These are phyloP conservation scores for Eupithecia subfuscata DNA, from an alignment of 2,888 invertebrate genomes.

Conservation along the genomic window DNA sequence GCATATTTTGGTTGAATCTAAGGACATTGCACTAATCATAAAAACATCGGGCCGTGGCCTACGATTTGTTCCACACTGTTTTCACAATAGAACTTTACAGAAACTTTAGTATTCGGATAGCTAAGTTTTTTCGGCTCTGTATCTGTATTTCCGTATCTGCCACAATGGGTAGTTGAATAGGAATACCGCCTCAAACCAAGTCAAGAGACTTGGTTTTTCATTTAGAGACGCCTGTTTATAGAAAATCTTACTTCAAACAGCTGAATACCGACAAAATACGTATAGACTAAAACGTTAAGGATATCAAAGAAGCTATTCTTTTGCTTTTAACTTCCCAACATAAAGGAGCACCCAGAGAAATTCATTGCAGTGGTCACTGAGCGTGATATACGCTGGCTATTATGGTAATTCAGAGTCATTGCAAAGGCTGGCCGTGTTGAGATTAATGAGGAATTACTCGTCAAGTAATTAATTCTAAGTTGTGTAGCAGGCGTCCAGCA, in stretches of 20 bases:
- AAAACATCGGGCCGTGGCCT: constrained; percentile 1
- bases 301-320: not conserved
- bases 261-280: not conserved
- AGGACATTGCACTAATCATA: constrained; percentile 2
- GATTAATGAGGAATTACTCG: constrained; percentile 74
- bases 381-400: constrained; percentile 47
- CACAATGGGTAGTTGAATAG: not conserved
- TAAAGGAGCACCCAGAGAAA: constrained; percentile 2
- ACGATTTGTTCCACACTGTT: constrained; percentile 6
- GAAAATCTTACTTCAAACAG: not conserved
- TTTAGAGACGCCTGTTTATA: not conserved
- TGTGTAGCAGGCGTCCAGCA: constrained; percentile 54
- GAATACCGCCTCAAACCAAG: too few relatives aligned
- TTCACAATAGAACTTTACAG: not conserved
- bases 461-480: constrained; percentile 68
- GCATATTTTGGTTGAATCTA: constrained; percentile 2
- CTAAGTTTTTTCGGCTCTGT: not conserved
- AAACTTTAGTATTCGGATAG: not conserved
- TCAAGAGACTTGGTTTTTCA: too few relatives aligned
- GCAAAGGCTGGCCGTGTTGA: constrained; percentile 63
- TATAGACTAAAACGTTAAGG: not conserved
- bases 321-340: not conserved
- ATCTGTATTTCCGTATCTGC: not conserved
- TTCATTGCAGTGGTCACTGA: constrained; percentile 21
- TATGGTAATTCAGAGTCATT: constrained; percentile 62